These are phyloP conservation scores for Podabrus alpinus DNA, from an alignment of 2,888 invertebrate genomes.

Conservation along the genomic window DNA sequence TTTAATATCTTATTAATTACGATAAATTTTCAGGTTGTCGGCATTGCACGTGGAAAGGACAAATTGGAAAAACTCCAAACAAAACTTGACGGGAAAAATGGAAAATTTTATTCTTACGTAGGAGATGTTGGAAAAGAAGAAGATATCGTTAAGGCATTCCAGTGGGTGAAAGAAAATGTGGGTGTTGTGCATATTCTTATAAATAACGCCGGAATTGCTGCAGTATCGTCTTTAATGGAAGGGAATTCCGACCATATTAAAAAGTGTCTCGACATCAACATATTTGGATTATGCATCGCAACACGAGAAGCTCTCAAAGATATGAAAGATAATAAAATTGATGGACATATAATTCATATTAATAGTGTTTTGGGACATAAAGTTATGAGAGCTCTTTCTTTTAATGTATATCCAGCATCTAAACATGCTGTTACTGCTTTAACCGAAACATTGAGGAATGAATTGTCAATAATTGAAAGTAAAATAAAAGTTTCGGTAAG, in stretches of 20 bases:
- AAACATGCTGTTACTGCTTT: background rate
- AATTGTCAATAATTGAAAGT: background rate
- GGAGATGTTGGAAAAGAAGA: background rate
- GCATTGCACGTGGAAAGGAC: background rate
- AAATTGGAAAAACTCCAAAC: background rate
- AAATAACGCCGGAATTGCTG: background rate
- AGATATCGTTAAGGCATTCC: background rate
- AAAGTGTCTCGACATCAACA: background rate
- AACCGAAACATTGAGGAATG: background rate
- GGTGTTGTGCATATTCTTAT: background rate
- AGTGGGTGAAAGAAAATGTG: background rate
- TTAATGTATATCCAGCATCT: background rate
- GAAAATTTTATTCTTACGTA: background rate
- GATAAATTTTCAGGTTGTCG: background rate
- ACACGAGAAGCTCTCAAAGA: background rate
- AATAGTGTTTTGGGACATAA: background rate
- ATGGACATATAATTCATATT: background rate
- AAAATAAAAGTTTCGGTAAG: constrained; percentile 1
- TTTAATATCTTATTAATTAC: background rate
- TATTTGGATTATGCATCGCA: background rate
- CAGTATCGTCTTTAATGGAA: background rate
- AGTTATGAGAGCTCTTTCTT: background rate
- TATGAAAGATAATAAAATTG: background rate
- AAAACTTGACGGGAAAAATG: background rate
- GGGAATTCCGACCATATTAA: background rate